Evolutionary conservation across 2,888 invertebrate genomes (phyloP), one percentile per base, ranked within the genome.

Genomic region (Catocala sponsa): DNA sequence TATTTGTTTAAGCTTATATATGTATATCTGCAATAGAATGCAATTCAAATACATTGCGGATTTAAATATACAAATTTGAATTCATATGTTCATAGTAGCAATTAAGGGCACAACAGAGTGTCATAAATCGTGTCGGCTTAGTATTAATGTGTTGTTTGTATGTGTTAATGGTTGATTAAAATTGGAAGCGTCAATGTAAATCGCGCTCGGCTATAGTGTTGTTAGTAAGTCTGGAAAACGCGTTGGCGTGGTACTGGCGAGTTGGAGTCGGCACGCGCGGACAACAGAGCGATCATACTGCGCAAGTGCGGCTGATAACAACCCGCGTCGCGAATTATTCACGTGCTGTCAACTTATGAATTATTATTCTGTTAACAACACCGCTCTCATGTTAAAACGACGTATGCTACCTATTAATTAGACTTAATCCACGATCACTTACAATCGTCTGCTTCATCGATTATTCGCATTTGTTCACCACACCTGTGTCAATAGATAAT

Each of bases 331-430:
- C 90, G 85, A 90, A 91, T 91, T 88, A 91, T 91, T 91, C 89
- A 89, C 91, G 85, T 88, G 90, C 89, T 91, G 91, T 90, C 91
- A 91, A 90, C 89, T 89, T 90, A 88, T 90, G 89, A 90, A 90
- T 90, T 89, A 88, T 89, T 88, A 88, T 88, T 85, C 84, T 86
- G 86, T 87, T 88, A 88, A 87, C 88, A 85, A 80, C 83, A 81
- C 72, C 74, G 78, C 83, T 79, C 83, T 87, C 82, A 80, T 82
- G 83, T 83, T 82, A 79, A 86, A 87, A 84, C 79, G 82, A 77
- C 81, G 78, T 83, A 82, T 79, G 79, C 73, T 71, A 68, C 65
- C 69, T 80, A 82, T 77, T 82, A 84, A 85, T 85, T 83, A 83
- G 73, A 82, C 70, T 79, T 43, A 53, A 38, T 48, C 12, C 12